A percentile compares a stretch with the other conserved stretches of the same genome.
Evolutionary conservation across 2,888 invertebrate species (phyloP).

Genomic region (Troilus luridus): DNA sequence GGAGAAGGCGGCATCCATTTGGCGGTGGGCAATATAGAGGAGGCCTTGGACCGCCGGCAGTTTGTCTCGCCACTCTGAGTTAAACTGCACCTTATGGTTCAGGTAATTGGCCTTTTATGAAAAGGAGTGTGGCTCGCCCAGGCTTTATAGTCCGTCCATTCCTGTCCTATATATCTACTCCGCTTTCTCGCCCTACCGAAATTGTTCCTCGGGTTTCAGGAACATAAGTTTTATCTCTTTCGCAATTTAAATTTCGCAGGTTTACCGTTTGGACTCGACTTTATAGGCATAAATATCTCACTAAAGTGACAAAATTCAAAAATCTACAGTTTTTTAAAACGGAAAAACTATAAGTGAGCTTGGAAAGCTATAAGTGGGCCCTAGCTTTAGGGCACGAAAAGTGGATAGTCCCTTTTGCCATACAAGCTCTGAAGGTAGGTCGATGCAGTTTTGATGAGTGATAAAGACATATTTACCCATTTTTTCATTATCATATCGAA

Average conservation of each 20-base stretch:
- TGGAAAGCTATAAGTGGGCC: too few species aligned
- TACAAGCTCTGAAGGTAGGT: too few species aligned
- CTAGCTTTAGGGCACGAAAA: too few species aligned
- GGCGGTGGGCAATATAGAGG: background rate
- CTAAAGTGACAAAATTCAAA: too few species aligned
- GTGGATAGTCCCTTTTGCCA: too few species aligned
- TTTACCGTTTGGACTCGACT: too few species aligned
- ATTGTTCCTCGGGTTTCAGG: background rate
- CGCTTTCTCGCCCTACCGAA: background rate
- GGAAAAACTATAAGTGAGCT: too few species aligned
- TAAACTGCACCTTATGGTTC: constrained; percentile 15
- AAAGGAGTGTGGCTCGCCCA: background rate
- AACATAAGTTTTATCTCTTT: background rate
- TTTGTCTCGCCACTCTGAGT: background rate
- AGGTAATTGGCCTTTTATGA: constrained; percentile 43
- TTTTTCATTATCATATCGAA: too few species aligned
- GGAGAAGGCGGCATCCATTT: background rate
- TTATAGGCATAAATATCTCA: too few species aligned
- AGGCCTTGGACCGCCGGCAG: background rate
- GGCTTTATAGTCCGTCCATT: constrained; percentile 1
- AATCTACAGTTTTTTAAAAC: too few species aligned
- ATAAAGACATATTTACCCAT: too few species aligned
- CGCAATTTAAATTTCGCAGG: background rate
- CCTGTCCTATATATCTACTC: background rate
- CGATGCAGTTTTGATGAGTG: too few species aligned